phyloP scores from a whole-genome alignment of 1,140 invertebrate genomes.

The Cydia amplana region DNA sequence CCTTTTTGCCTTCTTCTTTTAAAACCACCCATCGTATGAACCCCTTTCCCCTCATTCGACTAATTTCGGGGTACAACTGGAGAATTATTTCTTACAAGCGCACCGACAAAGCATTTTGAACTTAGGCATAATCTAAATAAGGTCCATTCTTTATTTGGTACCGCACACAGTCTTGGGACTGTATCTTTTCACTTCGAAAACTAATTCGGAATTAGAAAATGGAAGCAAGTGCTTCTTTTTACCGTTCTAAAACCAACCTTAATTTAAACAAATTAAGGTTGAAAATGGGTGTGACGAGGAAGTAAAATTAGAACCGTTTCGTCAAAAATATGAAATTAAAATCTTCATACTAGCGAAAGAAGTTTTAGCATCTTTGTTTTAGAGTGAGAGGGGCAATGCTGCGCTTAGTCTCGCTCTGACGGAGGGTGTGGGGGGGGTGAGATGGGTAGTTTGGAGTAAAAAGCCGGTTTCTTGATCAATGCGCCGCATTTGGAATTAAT shows the following conservation, averaged over 20 bases:
- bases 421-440: conserved; percentile 51
- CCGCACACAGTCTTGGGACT: conserved; percentile 73
- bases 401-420: conserved; percentile 71
- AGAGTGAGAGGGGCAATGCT: conserved; percentile 70
- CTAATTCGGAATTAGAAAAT: conserved; percentile 78
- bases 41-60: conserved; percentile 78
- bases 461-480: conserved; percentile 78
- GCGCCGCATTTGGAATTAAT: conserved; percentile 78
- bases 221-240: conserved; percentile 61
- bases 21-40: conserved; percentile 77
- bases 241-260: conserved; percentile 43
- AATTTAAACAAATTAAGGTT: conserved; percentile 39
- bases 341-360: conserved; percentile 80
- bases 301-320: conserved; percentile 77
- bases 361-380: conserved; percentile 80
- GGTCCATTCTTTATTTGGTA: conserved; percentile 45
- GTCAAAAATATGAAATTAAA: conserved; percentile 80
- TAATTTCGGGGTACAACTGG: conserved; percentile 78
- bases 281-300: conserved; percentile 31
- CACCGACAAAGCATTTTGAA: conserved; percentile 43
- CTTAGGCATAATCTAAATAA: conserved; percentile 47
- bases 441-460: conserved; percentile 76
- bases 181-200: conserved; percentile 80
- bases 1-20: conserved; percentile 78
- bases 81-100: conserved; percentile 75